Evolutionary conservation across 2,113 vertebrate genomes (phyloP).

Genomic region (Malurus alboscapulatus): DNA sequence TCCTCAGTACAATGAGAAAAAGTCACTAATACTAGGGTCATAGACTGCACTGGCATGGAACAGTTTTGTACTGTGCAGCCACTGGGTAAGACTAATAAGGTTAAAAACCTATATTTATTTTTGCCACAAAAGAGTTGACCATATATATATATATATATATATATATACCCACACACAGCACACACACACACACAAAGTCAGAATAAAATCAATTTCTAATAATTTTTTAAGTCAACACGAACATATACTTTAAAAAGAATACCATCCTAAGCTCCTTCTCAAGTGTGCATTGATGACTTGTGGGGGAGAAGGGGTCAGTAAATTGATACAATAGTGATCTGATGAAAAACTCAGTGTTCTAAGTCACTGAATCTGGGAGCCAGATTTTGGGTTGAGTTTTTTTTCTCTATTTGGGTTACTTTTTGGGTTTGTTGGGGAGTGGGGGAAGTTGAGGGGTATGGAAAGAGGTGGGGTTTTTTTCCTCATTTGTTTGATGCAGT

Average conservation of each 20-base stretch:
- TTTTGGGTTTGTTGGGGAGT: background rate
- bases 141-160: background rate
- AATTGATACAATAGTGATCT: background rate
- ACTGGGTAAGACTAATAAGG: background rate
- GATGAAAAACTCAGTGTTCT: background rate
- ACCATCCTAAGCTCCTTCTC: background rate
- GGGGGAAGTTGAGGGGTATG: background rate
- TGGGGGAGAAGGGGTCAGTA: background rate
- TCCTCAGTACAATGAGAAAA: background rate
- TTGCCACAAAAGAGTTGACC: background rate
- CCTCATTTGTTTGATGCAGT: background rate
- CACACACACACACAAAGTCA: background rate
- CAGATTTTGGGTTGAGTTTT: background rate
- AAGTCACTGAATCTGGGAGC: background rate
- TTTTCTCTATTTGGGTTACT: background rate
- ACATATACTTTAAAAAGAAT: background rate
- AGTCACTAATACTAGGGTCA: background rate
- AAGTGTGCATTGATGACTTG: background rate
- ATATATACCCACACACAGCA: background rate
- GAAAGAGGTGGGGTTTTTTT: background rate
- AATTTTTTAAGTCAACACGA: background rate
- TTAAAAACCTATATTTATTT: background rate
- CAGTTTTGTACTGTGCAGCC: background rate
- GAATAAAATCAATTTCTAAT: background rate
- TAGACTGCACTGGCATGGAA: background rate